Base-by-base conservation (phyloP, 1,140 invertebrate species). In the Orchesella cincta region DNA sequence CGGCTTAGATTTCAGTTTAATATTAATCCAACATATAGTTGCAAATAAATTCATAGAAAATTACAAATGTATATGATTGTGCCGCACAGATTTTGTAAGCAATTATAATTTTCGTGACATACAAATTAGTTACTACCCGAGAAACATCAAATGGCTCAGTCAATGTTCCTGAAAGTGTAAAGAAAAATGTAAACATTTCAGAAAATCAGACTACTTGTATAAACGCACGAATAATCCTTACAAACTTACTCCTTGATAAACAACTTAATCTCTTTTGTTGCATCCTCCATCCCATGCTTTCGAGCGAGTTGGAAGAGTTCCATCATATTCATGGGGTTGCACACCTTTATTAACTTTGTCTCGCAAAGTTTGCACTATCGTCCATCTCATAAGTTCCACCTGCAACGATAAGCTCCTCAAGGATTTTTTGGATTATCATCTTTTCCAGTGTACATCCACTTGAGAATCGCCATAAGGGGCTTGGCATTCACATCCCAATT, bases 171-270 rank as follows among this genome's bases (percentile, higher is more conserved):
- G n/a, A n/a, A n/a, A n/a, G n/a, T n/a, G n/a, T n/a, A n/a, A n/a
- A n/a, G n/a, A n/a, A n/a, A n/a, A n/a, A n/a, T n/a, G n/a, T n/a
- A n/a, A n/a, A n/a, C n/a, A n/a, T n/a, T n/a, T n/a, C n/a, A n/a
- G n/a, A n/a, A n/a, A n/a, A n/a, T n/a, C n/a, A n/a, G n/a, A n/a
- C n/a, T n/a, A n/a, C n/a, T n/a, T n/a, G n/a, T n/a, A n/a, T n/a
- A n/a, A n/a, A n/a, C n/a, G n/a, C n/a, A n/a, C n/a, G n/a, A n/a
- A n/a, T n/a, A n/a, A n/a, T n/a, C n/a, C n/a, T n/a, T n/a, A n/a
- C n/a, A 46, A 46, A 57, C 31, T 67, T 33, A 67, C 62, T 33
- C 5, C 23, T 67, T 67, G 8, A 67, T 67, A 33, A 67, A 67
- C 5, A 8, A 5, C 8, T 26, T 5, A 67, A 67, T 67, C 3